Conservation (phyloP, 2,888 invertebrate genomes). For the Aleiodes alternator region DNA sequence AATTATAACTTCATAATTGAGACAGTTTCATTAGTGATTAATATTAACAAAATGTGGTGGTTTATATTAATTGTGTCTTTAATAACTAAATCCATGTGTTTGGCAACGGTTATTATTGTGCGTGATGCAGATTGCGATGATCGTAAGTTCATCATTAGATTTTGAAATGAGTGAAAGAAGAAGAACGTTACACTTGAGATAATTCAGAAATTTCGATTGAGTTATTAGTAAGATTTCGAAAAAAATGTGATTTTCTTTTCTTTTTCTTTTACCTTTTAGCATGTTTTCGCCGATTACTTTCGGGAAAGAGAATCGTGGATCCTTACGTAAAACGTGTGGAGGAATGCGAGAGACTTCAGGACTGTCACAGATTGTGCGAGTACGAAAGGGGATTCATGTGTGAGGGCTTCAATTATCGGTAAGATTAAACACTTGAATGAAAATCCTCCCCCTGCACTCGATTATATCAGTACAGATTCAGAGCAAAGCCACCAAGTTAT, state of each 20-base stretch:
- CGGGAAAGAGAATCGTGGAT: slow-evolving; percentile 84
- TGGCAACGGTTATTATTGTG: slow-evolving; percentile 59
- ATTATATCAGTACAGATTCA: neutral
- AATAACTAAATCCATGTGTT: slow-evolving; percentile 41
- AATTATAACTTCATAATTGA: neutral
- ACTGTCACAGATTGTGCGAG: slow-evolving; percentile 86
- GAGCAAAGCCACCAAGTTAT: slow-evolving; percentile 34
- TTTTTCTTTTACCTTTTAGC: slow-evolving; percentile 77
- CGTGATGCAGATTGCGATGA: slow-evolving; percentile 55
- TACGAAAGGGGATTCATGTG: slow-evolving; percentile 85
- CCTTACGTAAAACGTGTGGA: slow-evolving; percentile 83
- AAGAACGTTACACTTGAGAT: neutral
- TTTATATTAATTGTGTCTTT: slow-evolving; percentile 44
- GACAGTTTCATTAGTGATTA: slow-evolving; percentile 24
- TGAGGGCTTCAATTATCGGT: slow-evolving; percentile 90
- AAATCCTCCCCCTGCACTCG: neutral
- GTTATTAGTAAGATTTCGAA: neutral
- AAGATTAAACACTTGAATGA: slow-evolving; percentile 57
- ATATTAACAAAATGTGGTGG: slow-evolving; percentile 29
- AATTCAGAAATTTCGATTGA: too few species aligned
- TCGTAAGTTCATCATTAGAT: slow-evolving; percentile 58
- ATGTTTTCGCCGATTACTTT: slow-evolving; percentile 86
- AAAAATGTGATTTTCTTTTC: slow-evolving; percentile 15
- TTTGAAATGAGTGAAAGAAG: neutral
- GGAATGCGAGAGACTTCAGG: slow-evolving; percentile 84